Conservation (phyloP, 2,888 invertebrate genomes). For the Hydriomena furcata region DNA sequence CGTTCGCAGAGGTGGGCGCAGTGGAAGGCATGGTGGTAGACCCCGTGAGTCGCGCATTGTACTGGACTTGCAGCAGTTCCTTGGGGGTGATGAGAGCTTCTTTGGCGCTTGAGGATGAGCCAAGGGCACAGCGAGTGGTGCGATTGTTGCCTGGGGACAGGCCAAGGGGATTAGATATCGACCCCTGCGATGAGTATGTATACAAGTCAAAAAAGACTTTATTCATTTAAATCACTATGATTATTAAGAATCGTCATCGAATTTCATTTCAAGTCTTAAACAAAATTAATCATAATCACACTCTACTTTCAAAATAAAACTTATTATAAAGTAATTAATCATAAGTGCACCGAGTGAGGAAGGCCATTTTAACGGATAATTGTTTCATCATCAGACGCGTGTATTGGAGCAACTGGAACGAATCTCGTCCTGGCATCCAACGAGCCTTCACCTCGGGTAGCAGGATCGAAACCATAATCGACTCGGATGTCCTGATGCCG, state of each 20-base stretch:
- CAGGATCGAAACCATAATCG: slow-evolving; percentile 86
- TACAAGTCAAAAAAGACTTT: too few relatives aligned
- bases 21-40: slow-evolving; percentile 95
- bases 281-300: too few relatives aligned
- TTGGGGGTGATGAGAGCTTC: slow-evolving; percentile 70
- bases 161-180: slow-evolving; percentile 92
- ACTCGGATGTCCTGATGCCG: slow-evolving; percentile 92
- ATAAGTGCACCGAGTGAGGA: too few relatives aligned
- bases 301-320: too few relatives aligned
- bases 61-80: slow-evolving; percentile 94
- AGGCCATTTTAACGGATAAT: too few relatives aligned
- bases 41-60: slow-evolving; percentile 86
- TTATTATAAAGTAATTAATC: too few relatives aligned
- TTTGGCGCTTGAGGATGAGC: slow-evolving; percentile 31
- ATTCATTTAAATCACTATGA: too few relatives aligned
- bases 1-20: slow-evolving; percentile 89
- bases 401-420: slow-evolving; percentile 97
- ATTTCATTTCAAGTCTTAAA: too few relatives aligned
- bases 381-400: slow-evolving; percentile 14
- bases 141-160: slow-evolving; percentile 88
- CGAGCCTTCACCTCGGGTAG: slow-evolving; percentile 88
- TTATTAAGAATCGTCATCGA: too few relatives aligned
- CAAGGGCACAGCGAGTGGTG: slow-evolving; percentile 77
- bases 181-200: slow-evolving; percentile 86
- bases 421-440: slow-evolving; percentile 90